Evolutionary conservation across 2,113 vertebrate genomes (phyloP).

Genomic region (Maccullochella peelii): DNA sequence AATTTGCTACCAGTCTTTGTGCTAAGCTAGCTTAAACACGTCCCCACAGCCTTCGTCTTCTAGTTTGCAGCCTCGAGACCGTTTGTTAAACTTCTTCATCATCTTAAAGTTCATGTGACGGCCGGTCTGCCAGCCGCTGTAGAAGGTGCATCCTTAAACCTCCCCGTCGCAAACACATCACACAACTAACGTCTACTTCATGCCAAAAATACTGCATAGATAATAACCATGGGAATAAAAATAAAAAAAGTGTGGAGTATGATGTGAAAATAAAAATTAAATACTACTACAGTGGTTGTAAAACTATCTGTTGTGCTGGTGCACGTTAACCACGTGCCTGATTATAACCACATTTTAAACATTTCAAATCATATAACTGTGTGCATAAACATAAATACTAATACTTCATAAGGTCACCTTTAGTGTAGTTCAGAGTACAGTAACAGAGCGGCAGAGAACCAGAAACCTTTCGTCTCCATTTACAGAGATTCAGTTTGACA

Average conservation of each 20-base stretch:
- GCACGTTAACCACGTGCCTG: slow-evolving; percentile 56
- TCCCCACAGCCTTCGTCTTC: neutral
- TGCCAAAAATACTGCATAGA: slow-evolving; percentile 72
- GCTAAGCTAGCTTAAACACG: neutral
- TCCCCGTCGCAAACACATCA: slow-evolving; percentile 37
- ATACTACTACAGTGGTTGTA: slow-evolving; percentile 68
- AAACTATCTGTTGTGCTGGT: slow-evolving; percentile 58
- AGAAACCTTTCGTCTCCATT: neutral
- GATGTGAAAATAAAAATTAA: slow-evolving; percentile 42
- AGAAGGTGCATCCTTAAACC: slow-evolving; percentile 51
- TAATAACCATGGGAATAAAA: slow-evolving; percentile 19
- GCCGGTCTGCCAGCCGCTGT: neutral
- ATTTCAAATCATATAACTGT: slow-evolving; percentile 28
- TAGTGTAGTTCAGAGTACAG: slow-evolving; percentile 31
- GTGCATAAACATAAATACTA: slow-evolving; percentile 73
- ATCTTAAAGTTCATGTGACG: neutral
- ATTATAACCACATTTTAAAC: slow-evolving; percentile 31
- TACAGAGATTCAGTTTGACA: neutral
- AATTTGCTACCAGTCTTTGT: neutral
- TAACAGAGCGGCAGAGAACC: slow-evolving; percentile 12
- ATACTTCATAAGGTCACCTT: slow-evolving; percentile 24
- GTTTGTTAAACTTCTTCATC: neutral
- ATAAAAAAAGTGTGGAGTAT: slow-evolving; percentile 7
- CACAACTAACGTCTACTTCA: slow-evolving; percentile 52
- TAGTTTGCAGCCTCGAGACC: neutral